A percentile compares a stretch with the other conserved stretches of the same genome.
These are phyloP conservation scores for Squalus acanthias DNA, from an alignment of 2,797 vertebrate species.

Conservation along the genomic window DNA sequence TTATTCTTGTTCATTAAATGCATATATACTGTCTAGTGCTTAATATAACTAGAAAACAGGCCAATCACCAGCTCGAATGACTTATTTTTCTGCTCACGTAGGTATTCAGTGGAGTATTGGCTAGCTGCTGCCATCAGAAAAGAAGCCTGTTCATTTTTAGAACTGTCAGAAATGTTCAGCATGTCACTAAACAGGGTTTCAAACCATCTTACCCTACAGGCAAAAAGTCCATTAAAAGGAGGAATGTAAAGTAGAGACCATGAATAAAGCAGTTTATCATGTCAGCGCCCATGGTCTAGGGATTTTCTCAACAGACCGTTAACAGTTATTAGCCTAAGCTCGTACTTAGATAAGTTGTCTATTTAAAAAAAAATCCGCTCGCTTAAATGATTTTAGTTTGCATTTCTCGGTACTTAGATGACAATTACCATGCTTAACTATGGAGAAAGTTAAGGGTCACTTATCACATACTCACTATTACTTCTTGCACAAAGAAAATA, in stretches of 20 bases:
- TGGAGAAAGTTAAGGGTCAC: background rate
- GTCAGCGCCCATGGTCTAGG: constrained; percentile 46
- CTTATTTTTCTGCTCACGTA: background rate
- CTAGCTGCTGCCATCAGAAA: background rate
- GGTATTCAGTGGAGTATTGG: background rate
- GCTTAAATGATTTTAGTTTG: background rate
- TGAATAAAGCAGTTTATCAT: constrained; percentile 52
- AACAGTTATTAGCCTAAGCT: constrained; percentile 39
- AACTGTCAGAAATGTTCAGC: constrained; percentile 9
- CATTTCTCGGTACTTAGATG: background rate
- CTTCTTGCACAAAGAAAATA: background rate
- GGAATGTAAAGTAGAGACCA: constrained; percentile 41
- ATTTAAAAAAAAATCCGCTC: too few relatives aligned
- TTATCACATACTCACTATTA: background rate
- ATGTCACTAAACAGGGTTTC: background rate
- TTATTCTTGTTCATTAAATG: background rate
- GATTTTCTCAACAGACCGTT: constrained; percentile 46
- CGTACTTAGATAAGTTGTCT: background rate
- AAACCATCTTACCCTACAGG: background rate
- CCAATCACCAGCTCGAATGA: background rate
- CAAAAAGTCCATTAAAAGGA: background rate
- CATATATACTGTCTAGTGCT: background rate
- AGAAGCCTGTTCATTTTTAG: background rate
- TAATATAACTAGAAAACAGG: background rate
- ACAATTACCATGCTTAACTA: background rate